Conservation (phyloP, 2,888 invertebrate genomes). For the Tenodera sinensis region DNA sequence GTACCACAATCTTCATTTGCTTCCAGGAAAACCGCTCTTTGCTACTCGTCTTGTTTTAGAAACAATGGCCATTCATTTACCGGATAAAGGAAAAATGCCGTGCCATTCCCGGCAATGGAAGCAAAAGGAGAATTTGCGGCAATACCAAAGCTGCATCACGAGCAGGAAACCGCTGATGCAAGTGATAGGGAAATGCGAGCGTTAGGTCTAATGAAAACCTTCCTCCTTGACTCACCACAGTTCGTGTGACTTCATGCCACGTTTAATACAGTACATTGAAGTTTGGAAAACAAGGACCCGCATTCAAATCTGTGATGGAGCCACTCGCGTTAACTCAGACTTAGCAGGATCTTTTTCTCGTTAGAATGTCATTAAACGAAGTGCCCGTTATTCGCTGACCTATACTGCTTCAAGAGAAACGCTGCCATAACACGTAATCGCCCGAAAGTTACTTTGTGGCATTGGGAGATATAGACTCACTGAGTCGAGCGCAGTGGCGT, state of each 20-base stretch:
- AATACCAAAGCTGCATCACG: neutral
- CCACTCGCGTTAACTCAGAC: neutral
- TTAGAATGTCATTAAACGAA: neutral
- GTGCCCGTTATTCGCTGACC: neutral
- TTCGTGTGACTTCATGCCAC: neutral
- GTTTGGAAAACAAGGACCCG: neutral
- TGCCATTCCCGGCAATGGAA: neutral
- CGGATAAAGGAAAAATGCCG: neutral
- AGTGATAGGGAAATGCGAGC: neutral
- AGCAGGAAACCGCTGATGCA: neutral
- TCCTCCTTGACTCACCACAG: neutral
- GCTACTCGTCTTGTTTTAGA: neutral
- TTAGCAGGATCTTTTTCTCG: neutral
- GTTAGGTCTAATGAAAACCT: neutral
- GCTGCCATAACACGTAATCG: neutral
- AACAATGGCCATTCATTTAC: neutral
- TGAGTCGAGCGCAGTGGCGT: neutral
- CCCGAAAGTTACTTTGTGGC: neutral
- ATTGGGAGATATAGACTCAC: neutral
- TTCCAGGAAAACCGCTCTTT: neutral
- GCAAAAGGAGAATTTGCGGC: neutral
- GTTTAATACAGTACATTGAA: neutral
- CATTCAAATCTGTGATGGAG: neutral
- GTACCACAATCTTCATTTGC: too few species aligned
- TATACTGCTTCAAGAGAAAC: neutral